Evolutionary conservation across 64 coral and sea anemone genomes (phyloP), one percentile per base, ranked within the genome.

Genomic region (Dendrophyllia cribrosa): DNA sequence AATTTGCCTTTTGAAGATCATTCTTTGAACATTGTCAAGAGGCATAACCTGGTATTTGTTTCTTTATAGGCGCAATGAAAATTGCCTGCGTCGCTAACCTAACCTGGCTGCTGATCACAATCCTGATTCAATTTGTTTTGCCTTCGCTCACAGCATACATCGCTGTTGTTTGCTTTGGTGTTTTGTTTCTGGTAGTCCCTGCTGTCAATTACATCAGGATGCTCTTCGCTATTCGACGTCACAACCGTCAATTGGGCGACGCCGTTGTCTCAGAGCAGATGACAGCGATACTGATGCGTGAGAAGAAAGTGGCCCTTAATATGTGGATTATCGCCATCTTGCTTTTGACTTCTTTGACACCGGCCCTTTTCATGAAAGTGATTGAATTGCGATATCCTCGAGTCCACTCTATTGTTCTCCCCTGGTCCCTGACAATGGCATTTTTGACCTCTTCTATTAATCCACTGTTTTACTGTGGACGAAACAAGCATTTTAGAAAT

Each of bases 311-410:
- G 21, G 76, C 76, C 3, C 2, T 78, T 15, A 51, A 56, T 59
- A 78, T 78, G 76, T 78, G 19, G 3, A 58, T 78, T 22, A n/a
- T 78, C 6, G 23, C 76, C 21, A 58, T 78, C 9, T 13, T 78
- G 8, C 76, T 78, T 26, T 58, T 24, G 17, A 20, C 12, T 24
- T 78, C 76, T 53, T 9, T 78, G n/a, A 25, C 23, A 51, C 76
- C 53, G 24, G 76, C 21, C 9, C 3, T 78, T 11, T 24, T n/a
- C 5, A 20, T 78, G 76, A 59, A 59, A 12, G 12, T 34, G 3
- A 26, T 78, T 24, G 20, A 34, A 59, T 5, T 25, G 20, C 23
- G 4, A 11, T 34, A 53, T 25, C 76, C 76, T 76, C 45, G 48
- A 50, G 45, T 51, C 16, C 43, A 76, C 20, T 16, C 73, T 8